Conservation (phyloP, 2,113 vertebrate genomes). For the Onychorhynchus coronatus region DNA sequence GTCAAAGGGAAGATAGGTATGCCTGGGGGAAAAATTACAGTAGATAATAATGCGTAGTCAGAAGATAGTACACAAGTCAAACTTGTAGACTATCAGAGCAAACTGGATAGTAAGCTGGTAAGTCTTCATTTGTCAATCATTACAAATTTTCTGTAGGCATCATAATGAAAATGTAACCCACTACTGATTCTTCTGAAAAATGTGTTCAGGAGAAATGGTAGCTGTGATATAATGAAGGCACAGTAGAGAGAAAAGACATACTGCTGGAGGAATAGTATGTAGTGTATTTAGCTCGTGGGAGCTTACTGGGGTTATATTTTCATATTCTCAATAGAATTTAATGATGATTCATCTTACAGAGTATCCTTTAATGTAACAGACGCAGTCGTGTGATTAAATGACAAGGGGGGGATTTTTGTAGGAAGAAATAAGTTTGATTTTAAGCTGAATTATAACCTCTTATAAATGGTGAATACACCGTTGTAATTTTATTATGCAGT, state of each 20-base stretch:
- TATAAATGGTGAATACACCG: neutral
- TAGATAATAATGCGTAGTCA: neutral
- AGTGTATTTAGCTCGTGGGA: neutral
- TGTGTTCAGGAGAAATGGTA: neutral
- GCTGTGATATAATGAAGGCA: neutral
- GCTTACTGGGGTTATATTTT: neutral
- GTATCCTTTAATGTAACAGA: neutral
- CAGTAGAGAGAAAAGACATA: neutral
- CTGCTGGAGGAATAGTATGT: neutral
- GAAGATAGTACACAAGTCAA: neutral
- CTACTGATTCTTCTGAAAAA: neutral
- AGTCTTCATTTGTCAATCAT: neutral
- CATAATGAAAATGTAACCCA: neutral
- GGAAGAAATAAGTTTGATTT: neutral
- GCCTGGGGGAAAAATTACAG: neutral
- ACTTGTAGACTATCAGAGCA: neutral
- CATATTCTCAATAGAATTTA: neutral
- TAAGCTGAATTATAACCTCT: neutral
- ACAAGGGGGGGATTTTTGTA: neutral
- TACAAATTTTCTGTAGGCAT: neutral
- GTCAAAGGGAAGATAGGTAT: neutral
- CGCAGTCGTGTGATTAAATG: neutral
- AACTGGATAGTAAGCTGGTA: neutral
- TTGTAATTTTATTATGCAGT: neutral
- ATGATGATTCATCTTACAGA: neutral